These are phyloP conservation scores for Enteromius anoplus DNA, from an alignment of 2,797 vertebrate species.

Conservation along the genomic window DNA sequence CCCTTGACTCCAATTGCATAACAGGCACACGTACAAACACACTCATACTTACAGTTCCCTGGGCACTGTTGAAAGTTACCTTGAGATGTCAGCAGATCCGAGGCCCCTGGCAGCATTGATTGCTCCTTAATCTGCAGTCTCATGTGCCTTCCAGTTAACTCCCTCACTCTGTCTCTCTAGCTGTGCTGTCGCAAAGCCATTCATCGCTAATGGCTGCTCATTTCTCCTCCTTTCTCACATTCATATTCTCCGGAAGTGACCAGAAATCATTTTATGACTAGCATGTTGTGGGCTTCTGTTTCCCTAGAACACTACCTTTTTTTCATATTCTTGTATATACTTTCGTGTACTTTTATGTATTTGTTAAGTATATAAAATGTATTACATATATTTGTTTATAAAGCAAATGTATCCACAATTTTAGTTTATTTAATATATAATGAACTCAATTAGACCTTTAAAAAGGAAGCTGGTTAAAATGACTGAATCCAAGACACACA, in stretches of 20 bases:
- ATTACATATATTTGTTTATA: too few relatives aligned
- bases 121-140: constrained; percentile 68
- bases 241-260: constrained; percentile 3
- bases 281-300: neutral
- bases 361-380: too few relatives aligned
- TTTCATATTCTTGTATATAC: neutral
- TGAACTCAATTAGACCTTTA: too few relatives aligned
- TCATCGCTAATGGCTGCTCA: constrained; percentile 48
- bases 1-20: constrained; percentile 31
- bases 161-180: constrained; percentile 23
- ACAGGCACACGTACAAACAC: neutral
- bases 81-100: constrained; percentile 67
- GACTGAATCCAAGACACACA: too few relatives aligned
- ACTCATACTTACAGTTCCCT: constrained; percentile 22
- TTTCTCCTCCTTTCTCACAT: constrained; percentile 30
- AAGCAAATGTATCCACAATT: too few relatives aligned
- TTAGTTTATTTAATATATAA: too few relatives aligned
- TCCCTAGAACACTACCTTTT: neutral
- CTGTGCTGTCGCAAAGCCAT: constrained; percentile 18
- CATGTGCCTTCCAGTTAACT: constrained; percentile 24
- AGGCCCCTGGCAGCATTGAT: constrained; percentile 64
- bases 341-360: neutral
- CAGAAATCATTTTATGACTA: constrained; percentile 1
- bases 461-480: too few relatives aligned
- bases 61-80: constrained; percentile 51